Percentiles rank a stretch among this genome's conserved stretches.
These are phyloP conservation scores for Epinephelus cyanopodus DNA, from an alignment of 2,113 vertebrate genomes.

Conservation along the genomic window DNA sequence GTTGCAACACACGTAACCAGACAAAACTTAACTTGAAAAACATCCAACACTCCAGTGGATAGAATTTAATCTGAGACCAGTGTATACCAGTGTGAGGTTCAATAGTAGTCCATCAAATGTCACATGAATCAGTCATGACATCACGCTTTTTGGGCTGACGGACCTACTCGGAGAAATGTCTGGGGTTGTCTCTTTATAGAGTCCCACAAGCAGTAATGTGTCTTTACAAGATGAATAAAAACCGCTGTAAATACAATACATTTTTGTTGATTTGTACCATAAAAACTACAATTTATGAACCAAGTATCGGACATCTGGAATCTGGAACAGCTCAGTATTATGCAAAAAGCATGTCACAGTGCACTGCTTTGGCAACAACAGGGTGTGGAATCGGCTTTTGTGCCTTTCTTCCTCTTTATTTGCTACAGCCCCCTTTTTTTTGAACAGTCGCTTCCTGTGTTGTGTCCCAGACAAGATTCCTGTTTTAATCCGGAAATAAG, in stretches of 20 bases:
- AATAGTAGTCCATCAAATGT: neutral
- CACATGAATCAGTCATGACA: neutral
- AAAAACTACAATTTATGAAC: conserved; percentile 2
- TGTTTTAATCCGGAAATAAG: conserved; percentile 55
- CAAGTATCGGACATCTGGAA: neutral
- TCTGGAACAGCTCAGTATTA: neutral
- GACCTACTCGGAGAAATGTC: neutral
- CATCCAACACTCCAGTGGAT: no score
- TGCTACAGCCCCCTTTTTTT: neutral
- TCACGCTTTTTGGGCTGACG: neutral
- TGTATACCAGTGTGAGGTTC: neutral
- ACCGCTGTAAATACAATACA: neutral
- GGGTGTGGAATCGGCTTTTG: conserved; percentile 38
- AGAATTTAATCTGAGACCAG: neutral
- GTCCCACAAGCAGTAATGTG: neutral
- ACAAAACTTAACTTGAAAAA: neutral
- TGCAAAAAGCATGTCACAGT: conserved; percentile 38
- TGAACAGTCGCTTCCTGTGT: conserved; percentile 41
- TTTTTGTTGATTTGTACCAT: neutral
- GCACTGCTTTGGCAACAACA: conserved; percentile 27
- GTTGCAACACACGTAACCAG: neutral
- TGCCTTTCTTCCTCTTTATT: conserved; percentile 28
- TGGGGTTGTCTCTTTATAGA: neutral
- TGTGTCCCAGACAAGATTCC: conserved; percentile 41
- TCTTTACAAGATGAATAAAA: conserved; percentile 2